phyloP scores from a whole-genome alignment of 1,140 invertebrate genomes.

The Berghia stephanieae region DNA sequence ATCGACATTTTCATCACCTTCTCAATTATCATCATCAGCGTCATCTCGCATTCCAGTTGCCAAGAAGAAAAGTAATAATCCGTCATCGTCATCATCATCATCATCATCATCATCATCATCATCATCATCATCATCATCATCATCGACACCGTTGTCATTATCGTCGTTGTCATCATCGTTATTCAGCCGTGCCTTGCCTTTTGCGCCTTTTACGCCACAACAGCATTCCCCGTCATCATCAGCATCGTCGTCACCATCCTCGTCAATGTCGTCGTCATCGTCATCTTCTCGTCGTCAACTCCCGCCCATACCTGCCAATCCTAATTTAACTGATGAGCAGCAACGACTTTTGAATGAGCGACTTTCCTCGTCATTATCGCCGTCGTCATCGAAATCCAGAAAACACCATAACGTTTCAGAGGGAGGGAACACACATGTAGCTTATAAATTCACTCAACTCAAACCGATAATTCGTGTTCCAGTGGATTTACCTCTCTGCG shows the following conservation, averaged over 20 bases:
- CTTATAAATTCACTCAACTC: constrained; percentile 3
- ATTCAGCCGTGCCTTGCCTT: background rate
- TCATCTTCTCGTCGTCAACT: background rate
- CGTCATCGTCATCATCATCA: constrained; percentile 15
- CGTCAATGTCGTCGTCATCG: background rate
- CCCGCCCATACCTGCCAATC: background rate
- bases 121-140: background rate
- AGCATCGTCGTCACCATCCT: background rate
- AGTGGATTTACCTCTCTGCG: constrained; percentile 15
- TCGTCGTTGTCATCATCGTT: background rate
- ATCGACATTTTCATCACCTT: no score
- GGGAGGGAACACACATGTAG: no score
- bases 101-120: background rate
- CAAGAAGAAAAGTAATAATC: background rate
- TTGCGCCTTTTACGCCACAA: background rate
- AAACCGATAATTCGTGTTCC: constrained; percentile 1
- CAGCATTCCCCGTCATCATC: background rate
- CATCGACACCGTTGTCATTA: background rate
- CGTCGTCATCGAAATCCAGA: no score
- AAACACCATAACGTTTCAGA: no score
- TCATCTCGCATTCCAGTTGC: no score
- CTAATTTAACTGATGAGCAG: no score
- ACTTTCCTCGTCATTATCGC: background rate
- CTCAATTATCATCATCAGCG: no score
- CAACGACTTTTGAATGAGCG: background rate